Evolutionary conservation across 2,113 vertebrate species (phyloP).

Genomic region (Neotoma lepida): DNA sequence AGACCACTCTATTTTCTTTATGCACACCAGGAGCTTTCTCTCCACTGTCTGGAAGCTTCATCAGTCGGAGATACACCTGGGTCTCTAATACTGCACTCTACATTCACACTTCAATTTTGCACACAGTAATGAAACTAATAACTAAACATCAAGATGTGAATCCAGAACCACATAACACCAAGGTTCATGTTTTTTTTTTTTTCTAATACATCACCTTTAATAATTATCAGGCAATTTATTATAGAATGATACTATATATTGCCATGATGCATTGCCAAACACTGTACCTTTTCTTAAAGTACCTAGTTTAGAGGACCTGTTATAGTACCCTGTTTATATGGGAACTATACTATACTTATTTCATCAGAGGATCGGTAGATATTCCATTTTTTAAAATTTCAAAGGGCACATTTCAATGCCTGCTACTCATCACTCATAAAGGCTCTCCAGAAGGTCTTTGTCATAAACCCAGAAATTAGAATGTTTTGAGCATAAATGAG

Average conservation of each 20-base stretch:
- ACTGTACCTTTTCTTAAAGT: neutral
- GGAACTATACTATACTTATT: neutral
- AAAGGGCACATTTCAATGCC: constrained; percentile 16
- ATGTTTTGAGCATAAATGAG: neutral
- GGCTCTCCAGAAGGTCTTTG: neutral
- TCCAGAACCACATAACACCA: neutral
- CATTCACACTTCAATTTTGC: neutral
- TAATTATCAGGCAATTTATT: neutral
- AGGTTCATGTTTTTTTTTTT: neutral
- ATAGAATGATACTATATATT: neutral
- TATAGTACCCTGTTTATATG: neutral
- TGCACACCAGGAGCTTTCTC: neutral
- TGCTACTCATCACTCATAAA: neutral
- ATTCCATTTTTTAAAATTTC: constrained; percentile 11
- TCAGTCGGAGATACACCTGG: neutral
- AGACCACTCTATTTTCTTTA: neutral
- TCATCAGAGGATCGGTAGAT: neutral
- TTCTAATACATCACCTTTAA: constrained; percentile 19
- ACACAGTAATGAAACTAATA: neutral
- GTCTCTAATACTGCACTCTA: neutral
- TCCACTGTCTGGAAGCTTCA: neutral
- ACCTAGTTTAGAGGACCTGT: neutral
- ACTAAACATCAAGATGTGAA: constrained; percentile 29
- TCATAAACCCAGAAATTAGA: constrained; percentile 15
- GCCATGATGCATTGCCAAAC: neutral